phyloP scores from a whole-genome alignment of 1,140 invertebrate species.

The Mamestra configurata region DNA sequence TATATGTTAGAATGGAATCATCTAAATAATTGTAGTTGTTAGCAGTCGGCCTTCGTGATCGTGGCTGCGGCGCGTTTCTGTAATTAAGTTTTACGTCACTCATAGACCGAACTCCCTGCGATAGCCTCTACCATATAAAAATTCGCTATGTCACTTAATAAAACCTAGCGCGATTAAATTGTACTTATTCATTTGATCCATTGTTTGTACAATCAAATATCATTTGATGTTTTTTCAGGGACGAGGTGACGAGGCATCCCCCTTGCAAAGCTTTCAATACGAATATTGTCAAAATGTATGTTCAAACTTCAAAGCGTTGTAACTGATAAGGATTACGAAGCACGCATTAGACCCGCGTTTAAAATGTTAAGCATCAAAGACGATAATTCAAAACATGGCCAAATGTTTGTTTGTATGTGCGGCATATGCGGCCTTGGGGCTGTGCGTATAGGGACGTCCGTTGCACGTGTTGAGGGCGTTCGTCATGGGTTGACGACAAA shows the following conservation, averaged over 20 bases:
- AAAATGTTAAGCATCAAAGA: conserved; percentile 5
- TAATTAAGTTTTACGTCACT: conserved; percentile 87
- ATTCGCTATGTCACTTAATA: conserved; percentile 77
- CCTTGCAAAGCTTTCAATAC: neutral
- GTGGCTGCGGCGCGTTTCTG: conserved; percentile 78
- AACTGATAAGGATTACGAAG: neutral
- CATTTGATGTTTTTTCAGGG: neutral
- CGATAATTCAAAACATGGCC: conserved; percentile 46
- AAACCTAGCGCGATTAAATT: conserved; percentile 61
- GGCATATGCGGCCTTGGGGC: conserved; percentile 61
- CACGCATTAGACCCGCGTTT: neutral
- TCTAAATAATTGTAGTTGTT: conserved; percentile 83
- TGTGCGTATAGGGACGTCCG: conserved; percentile 54
- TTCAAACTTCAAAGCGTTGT: neutral
- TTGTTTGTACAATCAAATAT: conserved; percentile 19
- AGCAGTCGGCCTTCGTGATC: conserved; percentile 77
- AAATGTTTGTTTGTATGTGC: conserved; percentile 58
- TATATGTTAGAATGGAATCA: conserved; percentile 71
- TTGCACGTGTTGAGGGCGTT: conserved; percentile 54
- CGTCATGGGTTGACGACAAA: conserved; percentile 49
- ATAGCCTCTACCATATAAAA: conserved; percentile 81
- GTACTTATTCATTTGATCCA: conserved; percentile 33
- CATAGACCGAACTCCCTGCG: conserved; percentile 79
- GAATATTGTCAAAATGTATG: neutral
- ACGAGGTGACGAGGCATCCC: neutral